Base-by-base conservation (phyloP, 2,113 vertebrate species). In the Ovibos moschatus region DNA sequence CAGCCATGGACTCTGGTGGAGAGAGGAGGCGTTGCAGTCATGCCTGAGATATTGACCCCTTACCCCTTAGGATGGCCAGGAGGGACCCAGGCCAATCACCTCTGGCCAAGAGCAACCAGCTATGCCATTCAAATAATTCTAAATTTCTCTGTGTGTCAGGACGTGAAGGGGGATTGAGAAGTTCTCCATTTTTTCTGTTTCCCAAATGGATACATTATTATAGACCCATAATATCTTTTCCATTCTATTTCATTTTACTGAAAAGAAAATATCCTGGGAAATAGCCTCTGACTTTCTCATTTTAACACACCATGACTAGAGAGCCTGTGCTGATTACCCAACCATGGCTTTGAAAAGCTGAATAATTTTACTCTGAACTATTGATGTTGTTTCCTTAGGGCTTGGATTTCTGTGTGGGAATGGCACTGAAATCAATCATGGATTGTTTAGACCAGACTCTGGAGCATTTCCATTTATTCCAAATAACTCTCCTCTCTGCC, bases 251-350 rank as follows among this genome's bases (percentile, higher is more conserved):
- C 88, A 91, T 90, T 97, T 98, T 97, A 85, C 85, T 74, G 30
- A 76, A 96, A 95, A 95, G 58, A 92, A 97, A 97, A 91, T 83
- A 83, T 57, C 85, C 87, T 28, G 76, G 97, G 95, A 97, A 97
- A 87, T 55, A 67, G 67, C 83, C 90, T 88, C 64, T 97, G 94
- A 96, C 43, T 90, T 96, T 97, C 96, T 89, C 91, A 92, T 94
- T 95, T 74, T 89, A 94, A 87, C 92, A 94, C 43, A 96, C 47
- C 62, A 67, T 92, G 78, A 88, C 45, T n/a, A 67, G 79, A 85
- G n/a, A 86, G 79, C 15, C 33, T 45, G 30, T 51, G 57, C 62
- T 67, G 53, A 93, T 83, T 94, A 67, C 47, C 23, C 53, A 92
- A 30, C 74, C 62, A 30, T 82, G 82, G 95, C 76, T 87, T 92